These are phyloP conservation scores for Polypterus senegalus DNA, from an alignment of 2,113 vertebrate genomes.

Conservation along the genomic window DNA sequence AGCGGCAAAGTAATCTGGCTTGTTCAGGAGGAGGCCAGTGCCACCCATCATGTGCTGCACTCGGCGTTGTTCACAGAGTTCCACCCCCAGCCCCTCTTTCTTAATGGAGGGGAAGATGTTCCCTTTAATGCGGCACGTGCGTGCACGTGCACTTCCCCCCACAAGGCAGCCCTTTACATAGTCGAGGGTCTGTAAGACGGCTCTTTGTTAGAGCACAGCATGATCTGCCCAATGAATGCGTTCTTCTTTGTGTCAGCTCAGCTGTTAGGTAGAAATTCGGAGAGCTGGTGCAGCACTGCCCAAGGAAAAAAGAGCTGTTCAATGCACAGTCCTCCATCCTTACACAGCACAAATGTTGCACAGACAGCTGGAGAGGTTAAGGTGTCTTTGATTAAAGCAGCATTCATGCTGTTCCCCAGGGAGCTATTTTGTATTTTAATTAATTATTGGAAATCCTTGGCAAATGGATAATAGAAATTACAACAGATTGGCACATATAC, in stretches of 20 bases:
- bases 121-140: conserved; percentile 24
- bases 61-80: background rate
- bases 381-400: conserved; percentile 6
- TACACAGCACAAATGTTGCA: conserved; percentile 8
- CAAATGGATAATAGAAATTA: conserved; percentile 1
- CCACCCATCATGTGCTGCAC: background rate
- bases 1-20: conserved; percentile 14
- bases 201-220: conserved; percentile 18
- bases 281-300: background rate
- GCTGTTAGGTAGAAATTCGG: background rate
- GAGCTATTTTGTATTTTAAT: conserved; percentile 14
- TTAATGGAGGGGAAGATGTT: conserved; percentile 20
- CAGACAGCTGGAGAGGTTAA: conserved; percentile 4
- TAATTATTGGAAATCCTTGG: conserved; percentile 20
- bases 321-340: conserved; percentile 3
- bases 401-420: background rate
- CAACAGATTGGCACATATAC: background rate
- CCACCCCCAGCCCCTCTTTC: conserved; percentile 5
- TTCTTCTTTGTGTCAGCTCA: background rate
- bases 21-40: conserved; percentile 5
- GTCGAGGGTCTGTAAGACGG: conserved; percentile 9
- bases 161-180: background rate
- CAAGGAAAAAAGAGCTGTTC: background rate
- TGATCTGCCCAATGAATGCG: background rate
- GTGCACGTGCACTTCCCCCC: conserved; percentile 10